phyloP scores from a whole-genome alignment of 2,113 vertebrate genomes.

The Leiothrix lutea region DNA sequence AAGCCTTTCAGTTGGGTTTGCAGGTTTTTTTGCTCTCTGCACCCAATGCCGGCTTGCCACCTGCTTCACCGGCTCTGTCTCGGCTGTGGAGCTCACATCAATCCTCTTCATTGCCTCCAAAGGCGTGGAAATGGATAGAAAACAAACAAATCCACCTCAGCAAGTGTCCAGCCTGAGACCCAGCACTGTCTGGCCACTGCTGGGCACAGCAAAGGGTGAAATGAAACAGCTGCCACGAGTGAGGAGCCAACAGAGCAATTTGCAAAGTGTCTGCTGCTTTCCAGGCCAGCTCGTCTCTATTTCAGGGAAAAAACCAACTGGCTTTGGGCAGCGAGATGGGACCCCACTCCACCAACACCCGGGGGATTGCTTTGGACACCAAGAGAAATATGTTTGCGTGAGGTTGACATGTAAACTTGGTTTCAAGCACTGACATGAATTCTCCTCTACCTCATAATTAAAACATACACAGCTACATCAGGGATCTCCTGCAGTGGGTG shows the following conservation, averaged over 20 bases:
- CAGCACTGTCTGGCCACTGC: neutral
- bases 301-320: neutral
- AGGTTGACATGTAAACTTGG: neutral
- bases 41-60: neutral
- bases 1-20: slow-evolving; percentile 23
- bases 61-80: neutral
- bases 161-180: neutral
- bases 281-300: neutral
- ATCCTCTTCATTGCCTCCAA: neutral
- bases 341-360: fast-evolving
- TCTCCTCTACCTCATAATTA: neutral
- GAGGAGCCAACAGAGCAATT: neutral
- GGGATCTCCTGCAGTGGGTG: neutral
- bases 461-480: neutral
- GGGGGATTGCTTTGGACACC: neutral
- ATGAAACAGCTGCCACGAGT: neutral
- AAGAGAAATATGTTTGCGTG: neutral
- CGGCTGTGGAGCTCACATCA: fast-evolving
- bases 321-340: neutral
- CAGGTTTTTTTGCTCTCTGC: neutral
- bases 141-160: neutral
- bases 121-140: neutral
- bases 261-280: neutral
- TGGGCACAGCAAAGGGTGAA: neutral
- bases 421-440: neutral